Conservation (phyloP, 2,888 invertebrate species). For the Nipponacmea schrenckii region DNA sequence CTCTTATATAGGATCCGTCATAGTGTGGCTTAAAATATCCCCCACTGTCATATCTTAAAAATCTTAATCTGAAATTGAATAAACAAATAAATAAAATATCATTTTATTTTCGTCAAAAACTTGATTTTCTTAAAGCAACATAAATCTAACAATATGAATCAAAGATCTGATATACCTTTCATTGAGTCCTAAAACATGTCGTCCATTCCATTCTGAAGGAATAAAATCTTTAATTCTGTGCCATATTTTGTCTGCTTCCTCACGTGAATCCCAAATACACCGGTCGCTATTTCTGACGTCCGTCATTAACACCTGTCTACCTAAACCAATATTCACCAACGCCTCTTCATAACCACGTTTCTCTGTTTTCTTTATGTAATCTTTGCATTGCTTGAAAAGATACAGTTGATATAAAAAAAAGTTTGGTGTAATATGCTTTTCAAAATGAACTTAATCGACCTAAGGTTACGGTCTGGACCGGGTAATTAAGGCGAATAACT, state of each 20-base stretch:
- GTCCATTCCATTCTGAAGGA: slow-evolving; percentile 38
- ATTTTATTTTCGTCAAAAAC: no score
- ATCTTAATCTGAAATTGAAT: background rate
- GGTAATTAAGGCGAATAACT: no score
- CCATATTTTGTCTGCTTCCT: slow-evolving; percentile 46
- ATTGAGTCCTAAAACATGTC: slow-evolving; percentile 47
- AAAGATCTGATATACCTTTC: slow-evolving; percentile 43
- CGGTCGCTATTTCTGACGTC: slow-evolving; percentile 51
- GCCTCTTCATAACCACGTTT: slow-evolving; percentile 51
- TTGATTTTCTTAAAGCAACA: no score
- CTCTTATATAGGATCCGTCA: slow-evolving; percentile 46
- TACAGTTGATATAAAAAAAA: no score
- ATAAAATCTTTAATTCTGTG: slow-evolving; percentile 44
- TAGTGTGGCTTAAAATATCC: slow-evolving; percentile 39
- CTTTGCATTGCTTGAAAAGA: slow-evolving; percentile 45
- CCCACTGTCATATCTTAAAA: background rate
- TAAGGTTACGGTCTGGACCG: no score
- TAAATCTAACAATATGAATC: no score
- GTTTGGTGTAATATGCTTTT: no score
- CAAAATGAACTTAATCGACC: no score
- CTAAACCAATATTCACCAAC: slow-evolving; percentile 47
- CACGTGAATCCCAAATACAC: slow-evolving; percentile 51
- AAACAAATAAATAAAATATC: no score
- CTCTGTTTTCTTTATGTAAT: slow-evolving; percentile 48
- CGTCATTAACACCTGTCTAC: slow-evolving; percentile 41